Percentiles rank a stretch among this genome's conserved stretches.
Conservation (phyloP, 2,797 vertebrate genomes). For the Pseudopleuronectes americanus region DNA sequence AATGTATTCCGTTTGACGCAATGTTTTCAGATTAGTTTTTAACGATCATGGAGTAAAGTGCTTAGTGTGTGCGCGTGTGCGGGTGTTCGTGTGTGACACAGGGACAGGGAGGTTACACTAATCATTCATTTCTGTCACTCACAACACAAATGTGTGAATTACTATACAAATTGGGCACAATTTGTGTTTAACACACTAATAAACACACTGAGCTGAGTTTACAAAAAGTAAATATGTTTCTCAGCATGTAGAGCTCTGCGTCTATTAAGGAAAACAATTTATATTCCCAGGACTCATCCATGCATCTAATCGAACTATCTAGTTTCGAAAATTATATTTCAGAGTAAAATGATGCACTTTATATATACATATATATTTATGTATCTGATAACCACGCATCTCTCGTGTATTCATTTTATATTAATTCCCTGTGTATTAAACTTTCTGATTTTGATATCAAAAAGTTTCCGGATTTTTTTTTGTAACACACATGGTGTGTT, state of each 20-base stretch:
- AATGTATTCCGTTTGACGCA: background rate
- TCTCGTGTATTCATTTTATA: background rate
- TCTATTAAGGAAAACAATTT: background rate
- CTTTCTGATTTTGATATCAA: too few species aligned
- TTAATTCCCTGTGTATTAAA: background rate
- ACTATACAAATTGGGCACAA: too few species aligned
- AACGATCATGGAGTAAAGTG: background rate
- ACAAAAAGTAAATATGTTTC: too few species aligned
- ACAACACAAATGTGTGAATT: background rate
- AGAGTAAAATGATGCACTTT: background rate
- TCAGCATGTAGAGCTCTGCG: background rate
- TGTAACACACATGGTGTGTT: too few species aligned
- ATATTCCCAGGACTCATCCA: background rate
- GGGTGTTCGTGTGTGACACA: conserved; percentile 1
- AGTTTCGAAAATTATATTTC: background rate
- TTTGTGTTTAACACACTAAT: background rate
- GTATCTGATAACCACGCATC: background rate
- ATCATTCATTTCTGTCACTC: too few species aligned
- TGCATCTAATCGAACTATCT: background rate
- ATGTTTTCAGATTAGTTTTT: background rate
- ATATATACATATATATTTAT: background rate
- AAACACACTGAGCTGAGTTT: too few species aligned
- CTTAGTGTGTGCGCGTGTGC: conserved; percentile 6
- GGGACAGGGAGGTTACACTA: background rate
- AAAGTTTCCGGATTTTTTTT: too few species aligned